Evolutionary conservation across 2,888 invertebrate genomes (phyloP).

Genomic region (Arrhopalites spinosus): DNA sequence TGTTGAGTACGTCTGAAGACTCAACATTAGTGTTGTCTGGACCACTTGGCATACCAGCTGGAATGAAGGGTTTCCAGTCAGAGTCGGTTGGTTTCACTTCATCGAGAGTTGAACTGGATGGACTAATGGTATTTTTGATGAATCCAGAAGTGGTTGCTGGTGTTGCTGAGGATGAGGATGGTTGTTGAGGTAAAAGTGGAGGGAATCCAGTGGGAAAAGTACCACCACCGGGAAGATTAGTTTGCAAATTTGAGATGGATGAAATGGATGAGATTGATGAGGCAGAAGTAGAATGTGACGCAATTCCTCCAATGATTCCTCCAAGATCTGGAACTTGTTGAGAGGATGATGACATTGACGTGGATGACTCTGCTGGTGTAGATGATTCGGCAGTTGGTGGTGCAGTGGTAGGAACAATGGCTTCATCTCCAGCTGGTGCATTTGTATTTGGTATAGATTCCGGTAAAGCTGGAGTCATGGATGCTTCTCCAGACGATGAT

Average conservation of each 20-base stretch:
- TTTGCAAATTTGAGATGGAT: constrained; percentile 15
- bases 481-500: not conserved
- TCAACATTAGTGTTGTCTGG: not conserved
- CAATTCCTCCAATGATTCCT: constrained; percentile 14
- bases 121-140: constrained; percentile 31
- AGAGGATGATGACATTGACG: constrained; percentile 5
- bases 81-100: constrained; percentile 25
- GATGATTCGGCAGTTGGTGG: not conserved
- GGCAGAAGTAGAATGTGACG: not conserved
- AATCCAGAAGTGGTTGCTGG: not conserved
- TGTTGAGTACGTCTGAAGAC: constrained; percentile 1
- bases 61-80: not conserved
- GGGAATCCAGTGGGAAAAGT: constrained; percentile 17
- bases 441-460: constrained; percentile 22
- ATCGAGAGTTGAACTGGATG: constrained; percentile 1
- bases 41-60: not conserved
- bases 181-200: constrained; percentile 10
- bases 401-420: not conserved
- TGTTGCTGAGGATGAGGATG: constrained; percentile 1
- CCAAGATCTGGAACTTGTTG: constrained; percentile 7
- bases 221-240: constrained; percentile 13
- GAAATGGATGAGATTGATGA: constrained; percentile 18
- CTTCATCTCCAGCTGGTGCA: constrained; percentile 28
- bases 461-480: constrained; percentile 24
- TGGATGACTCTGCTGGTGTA: not conserved